Conservation (phyloP, 2,113 vertebrate genomes). For the Numida meleagris region DNA sequence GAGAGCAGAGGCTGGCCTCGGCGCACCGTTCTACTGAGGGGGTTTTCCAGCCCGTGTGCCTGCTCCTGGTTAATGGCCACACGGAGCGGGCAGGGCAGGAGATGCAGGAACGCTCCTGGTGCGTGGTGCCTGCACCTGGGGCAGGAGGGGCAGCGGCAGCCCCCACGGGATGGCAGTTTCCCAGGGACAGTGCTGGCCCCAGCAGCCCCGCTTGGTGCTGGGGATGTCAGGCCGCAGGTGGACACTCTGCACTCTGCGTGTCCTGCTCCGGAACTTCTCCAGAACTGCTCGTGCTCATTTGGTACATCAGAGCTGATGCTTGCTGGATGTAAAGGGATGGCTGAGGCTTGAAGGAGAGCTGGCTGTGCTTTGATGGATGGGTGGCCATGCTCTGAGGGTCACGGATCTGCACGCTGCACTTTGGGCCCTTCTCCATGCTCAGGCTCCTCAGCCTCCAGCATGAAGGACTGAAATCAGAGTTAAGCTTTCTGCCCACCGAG, state of each 20-base stretch:
- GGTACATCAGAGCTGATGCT: rapidly evolving
- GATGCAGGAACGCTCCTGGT: not conserved
- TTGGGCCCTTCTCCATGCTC: rapidly evolving
- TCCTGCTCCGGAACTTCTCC: not conserved
- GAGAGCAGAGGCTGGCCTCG: constrained; percentile 72
- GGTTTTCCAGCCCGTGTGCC: not conserved
- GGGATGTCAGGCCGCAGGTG: not conserved
- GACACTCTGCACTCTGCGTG: not conserved
- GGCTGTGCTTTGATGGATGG: rapidly evolving
- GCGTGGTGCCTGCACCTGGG: rapidly evolving
- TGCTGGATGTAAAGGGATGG: rapidly evolving
- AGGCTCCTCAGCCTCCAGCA: not conserved
- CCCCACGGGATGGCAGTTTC: not conserved
- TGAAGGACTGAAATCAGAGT: not conserved
- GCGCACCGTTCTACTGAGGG: constrained; percentile 15
- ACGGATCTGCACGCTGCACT: rapidly evolving
- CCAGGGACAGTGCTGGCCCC: not conserved
- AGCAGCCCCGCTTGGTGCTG: not conserved
- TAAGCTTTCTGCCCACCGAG: rapidly evolving
- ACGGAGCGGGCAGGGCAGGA: not conserved
- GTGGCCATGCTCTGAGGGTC: rapidly evolving
- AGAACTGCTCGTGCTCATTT: rapidly evolving
- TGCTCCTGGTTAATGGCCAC: not conserved
- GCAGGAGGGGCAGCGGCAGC: not conserved
- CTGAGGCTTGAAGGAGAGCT: not conserved